A percentile compares a stretch with the other conserved stretches of the same genome.
Conservation (phyloP, 2,113 vertebrate genomes). For the Scalopus aquaticus region DNA sequence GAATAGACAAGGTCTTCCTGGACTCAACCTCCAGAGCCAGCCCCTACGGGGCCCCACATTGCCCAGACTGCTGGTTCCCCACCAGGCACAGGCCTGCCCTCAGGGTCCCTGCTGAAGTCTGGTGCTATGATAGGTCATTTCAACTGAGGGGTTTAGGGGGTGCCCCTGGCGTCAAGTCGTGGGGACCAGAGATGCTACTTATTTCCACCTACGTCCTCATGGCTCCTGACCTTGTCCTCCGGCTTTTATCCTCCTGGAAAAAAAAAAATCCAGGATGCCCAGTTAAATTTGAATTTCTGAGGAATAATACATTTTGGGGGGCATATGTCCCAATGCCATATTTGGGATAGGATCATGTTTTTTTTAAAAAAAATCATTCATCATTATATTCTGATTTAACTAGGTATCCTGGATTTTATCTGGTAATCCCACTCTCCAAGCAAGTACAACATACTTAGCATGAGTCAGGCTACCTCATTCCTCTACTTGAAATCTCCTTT, state of each 20-base stretch:
- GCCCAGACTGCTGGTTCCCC: not conserved
- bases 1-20: not conserved
- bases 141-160: not conserved
- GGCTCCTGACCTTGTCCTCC: not conserved
- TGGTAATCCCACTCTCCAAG: not conserved
- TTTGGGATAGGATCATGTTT: not conserved
- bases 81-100: not conserved
- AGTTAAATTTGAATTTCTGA: not conserved
- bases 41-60: not conserved
- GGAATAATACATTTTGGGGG: not conserved
- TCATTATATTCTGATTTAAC: not conserved
- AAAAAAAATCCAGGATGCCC: not conserved
- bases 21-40: not conserved
- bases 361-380: not conserved
- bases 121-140: too few relatives aligned
- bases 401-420: not conserved
- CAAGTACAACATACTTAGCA: not conserved
- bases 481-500: not conserved
- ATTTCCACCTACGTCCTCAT: not conserved
- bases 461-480: too few relatives aligned
- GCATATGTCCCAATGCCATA: not conserved
- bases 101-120: not conserved
- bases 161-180: not conserved
- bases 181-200: not conserved
- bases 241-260: not conserved